Evolutionary conservation across 2,113 vertebrate genomes (phyloP).

Genomic region (Serilophus lunatus): DNA sequence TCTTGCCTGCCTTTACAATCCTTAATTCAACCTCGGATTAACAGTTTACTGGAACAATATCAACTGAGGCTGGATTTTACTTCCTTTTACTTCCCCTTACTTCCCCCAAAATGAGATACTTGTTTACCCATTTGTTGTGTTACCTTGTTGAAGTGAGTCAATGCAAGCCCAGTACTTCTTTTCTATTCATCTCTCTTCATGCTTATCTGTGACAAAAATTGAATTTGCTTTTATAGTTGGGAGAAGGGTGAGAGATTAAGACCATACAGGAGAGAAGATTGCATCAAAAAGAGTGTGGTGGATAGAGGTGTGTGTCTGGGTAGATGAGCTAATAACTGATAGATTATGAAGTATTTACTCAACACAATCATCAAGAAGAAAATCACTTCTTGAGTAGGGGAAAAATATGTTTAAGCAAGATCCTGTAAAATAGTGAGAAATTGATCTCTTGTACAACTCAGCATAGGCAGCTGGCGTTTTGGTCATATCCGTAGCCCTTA

Average conservation of each 20-base stretch:
- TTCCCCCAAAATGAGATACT: background rate
- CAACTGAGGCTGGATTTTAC: background rate
- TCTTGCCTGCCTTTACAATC: background rate
- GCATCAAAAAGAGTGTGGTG: background rate
- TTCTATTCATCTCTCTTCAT: background rate
- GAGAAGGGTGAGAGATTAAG: background rate
- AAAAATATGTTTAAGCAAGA: background rate
- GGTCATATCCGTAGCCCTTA: background rate
- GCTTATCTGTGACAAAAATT: background rate
- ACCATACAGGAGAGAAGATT: background rate
- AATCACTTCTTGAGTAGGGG: background rate
- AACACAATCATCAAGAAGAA: accelerated
- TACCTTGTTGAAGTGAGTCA: background rate
- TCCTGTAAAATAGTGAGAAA: background rate
- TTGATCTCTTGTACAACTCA: background rate
- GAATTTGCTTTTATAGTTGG: background rate
- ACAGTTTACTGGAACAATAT: background rate
- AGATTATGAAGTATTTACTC: background rate
- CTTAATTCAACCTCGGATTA: background rate
- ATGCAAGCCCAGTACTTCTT: background rate
- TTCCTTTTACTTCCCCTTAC: background rate
- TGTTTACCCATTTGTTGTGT: background rate
- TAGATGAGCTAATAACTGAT: background rate
- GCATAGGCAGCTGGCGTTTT: background rate
- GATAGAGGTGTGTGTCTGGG: too few species aligned